These are phyloP conservation scores for Sprattus sprattus DNA, from an alignment of 2,113 vertebrate genomes.

Conservation along the genomic window DNA sequence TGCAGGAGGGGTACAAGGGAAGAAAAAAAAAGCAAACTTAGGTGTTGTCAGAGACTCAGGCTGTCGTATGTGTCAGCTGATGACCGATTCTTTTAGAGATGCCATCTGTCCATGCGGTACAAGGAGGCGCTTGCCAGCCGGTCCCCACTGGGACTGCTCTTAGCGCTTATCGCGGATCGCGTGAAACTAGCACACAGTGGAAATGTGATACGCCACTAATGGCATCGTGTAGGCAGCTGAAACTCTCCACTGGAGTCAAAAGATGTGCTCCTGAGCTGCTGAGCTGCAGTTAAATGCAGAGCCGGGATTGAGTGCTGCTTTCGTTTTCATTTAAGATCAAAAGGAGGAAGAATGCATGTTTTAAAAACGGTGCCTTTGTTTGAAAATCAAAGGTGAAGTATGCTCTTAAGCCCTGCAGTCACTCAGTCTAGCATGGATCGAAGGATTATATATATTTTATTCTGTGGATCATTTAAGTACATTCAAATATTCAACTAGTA, in stretches of 20 bases:
- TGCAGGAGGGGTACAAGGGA: neutral
- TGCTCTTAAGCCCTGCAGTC: neutral
- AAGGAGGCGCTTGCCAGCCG: slow-evolving; percentile 16
- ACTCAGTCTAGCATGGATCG: neutral
- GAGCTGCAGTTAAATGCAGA: neutral
- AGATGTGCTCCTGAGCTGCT: neutral
- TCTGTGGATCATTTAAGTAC: neutral
- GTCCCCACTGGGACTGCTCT: slow-evolving; percentile 24
- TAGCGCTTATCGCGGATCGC: slow-evolving; percentile 14
- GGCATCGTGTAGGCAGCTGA: neutral
- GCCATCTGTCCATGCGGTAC: slow-evolving; percentile 44
- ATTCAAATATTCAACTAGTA: neutral
- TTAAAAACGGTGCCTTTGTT: neutral
- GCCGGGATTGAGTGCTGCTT: neutral
- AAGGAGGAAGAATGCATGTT: neutral
- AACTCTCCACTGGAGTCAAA: neutral
- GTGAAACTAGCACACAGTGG: neutral
- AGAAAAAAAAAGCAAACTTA: slow-evolving; percentile 15
- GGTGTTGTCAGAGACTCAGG: slow-evolving; percentile 31
- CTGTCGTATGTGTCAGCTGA: slow-evolving; percentile 1
- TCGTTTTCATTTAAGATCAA: neutral
- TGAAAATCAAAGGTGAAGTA: neutral
- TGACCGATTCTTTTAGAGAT: slow-evolving; percentile 27
- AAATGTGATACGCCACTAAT: slow-evolving; percentile 16
- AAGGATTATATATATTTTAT: neutral